Conservation (phyloP, 2,113 vertebrate species). For the Varanus komodoensis region DNA sequence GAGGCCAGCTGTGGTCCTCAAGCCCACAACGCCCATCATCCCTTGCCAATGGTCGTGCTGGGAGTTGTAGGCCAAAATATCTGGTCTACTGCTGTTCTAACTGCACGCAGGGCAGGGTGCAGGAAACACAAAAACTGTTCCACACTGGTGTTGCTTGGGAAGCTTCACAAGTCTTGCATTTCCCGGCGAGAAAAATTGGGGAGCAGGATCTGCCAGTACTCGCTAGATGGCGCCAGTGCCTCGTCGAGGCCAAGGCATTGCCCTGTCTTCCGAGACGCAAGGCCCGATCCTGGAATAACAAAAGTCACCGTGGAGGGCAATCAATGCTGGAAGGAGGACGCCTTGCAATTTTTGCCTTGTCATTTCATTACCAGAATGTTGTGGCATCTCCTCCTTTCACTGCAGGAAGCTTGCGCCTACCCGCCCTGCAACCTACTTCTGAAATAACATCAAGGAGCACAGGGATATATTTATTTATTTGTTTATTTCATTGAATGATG, state of each 20-base stretch:
- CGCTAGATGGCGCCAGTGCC: constrained; percentile 12
- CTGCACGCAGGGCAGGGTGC: too few species aligned
- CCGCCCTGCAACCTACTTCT: neutral
- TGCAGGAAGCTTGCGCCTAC: neutral
- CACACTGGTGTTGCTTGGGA: too few species aligned
- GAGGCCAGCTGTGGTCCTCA: neutral
- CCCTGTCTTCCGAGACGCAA: too few species aligned
- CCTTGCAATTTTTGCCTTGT: neutral
- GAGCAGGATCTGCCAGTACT: neutral
- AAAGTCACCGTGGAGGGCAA: neutral
- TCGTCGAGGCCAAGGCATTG: neutral
- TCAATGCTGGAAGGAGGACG: constrained; percentile 5
- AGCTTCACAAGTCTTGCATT: neutral
- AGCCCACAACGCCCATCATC: neutral
- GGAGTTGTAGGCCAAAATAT: too few species aligned
- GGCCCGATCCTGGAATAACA: neutral
- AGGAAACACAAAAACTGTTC: neutral
- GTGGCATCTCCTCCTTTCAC: neutral
- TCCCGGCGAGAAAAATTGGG: neutral
- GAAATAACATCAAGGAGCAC: neutral
- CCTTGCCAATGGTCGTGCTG: neutral
- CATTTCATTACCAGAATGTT: neutral
- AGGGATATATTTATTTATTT: neutral
- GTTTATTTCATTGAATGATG: constrained; percentile 12
- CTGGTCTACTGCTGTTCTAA: neutral